A percentile compares a stretch with the other conserved stretches of the same genome.
Evolutionary conservation across 2,888 invertebrate genomes (phyloP).

Genomic region (Phragmatobia fuliginosa): DNA sequence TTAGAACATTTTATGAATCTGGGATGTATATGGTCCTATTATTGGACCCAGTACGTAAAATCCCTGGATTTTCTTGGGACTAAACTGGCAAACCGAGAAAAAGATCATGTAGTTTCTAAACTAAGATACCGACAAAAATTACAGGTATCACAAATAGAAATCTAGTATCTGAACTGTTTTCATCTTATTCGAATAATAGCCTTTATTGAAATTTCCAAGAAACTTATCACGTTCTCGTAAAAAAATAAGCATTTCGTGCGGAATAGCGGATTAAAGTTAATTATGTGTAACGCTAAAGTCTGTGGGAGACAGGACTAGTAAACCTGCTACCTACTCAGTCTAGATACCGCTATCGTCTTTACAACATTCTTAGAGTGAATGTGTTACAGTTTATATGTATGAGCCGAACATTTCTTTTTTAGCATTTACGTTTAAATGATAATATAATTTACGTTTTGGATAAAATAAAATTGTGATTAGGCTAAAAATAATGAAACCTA

Average conservation of each 20-base stretch:
- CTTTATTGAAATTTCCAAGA: conserved; percentile 14
- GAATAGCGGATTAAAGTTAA: conserved; percentile 35
- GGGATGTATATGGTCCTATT: background rate
- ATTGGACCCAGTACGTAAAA: background rate
- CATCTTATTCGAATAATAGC: conserved; percentile 4
- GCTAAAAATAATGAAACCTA: conserved; percentile 30
- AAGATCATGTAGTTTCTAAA: background rate
- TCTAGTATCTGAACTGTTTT: background rate
- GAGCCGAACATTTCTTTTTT: conserved; percentile 28
- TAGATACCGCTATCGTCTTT: conserved; percentile 47
- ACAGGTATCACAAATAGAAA: background rate
- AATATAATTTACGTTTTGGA: conserved; percentile 14
- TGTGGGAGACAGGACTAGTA: conserved; percentile 38
- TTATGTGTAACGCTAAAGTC: conserved; percentile 36
- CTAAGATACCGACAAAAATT: background rate
- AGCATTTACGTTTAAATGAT: conserved; percentile 4
- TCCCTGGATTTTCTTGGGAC: background rate
- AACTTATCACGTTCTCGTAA: conserved; percentile 16
- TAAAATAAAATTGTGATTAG: conserved; percentile 10
- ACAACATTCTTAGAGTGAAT: conserved; percentile 43
- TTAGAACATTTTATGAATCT: no score
- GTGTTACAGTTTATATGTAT: conserved; percentile 34
- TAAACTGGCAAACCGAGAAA: background rate
- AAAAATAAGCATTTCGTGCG: conserved; percentile 33
- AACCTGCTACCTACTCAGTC: conserved; percentile 48